Base-by-base conservation (phyloP, 2,797 vertebrate species). In the Sebastes trivittatus region DNA sequence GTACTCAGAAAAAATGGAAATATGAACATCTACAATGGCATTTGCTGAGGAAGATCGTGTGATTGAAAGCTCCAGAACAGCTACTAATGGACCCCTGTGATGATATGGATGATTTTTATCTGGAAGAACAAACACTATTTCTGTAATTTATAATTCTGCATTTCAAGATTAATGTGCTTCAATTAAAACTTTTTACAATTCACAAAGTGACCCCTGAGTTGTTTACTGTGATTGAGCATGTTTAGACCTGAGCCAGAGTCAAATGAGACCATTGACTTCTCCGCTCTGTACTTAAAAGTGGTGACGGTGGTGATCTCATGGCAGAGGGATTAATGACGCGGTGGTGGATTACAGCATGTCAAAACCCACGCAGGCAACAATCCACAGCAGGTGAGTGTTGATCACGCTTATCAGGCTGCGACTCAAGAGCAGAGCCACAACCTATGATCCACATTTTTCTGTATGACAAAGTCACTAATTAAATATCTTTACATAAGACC, bases 321-420 rank as follows among this genome's bases (percentile, higher is more conserved):
- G 54, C 59, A 25, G 62, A 34, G 52, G 80, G 89, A 89, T 90
- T 90, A 89, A 77, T 86, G 87, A 80, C 54, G 54, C 11, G 0
- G 29, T 72, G 0, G 25, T 72, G 88, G 90, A 88, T 90, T 91
- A 92, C 36, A 65, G 80, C 63, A 22, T n/a, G 16, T 63, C 71
- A 54, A 85, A 23, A 38, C 75, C 66, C 60, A 62, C 1, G 4
- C 23, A 74, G 56, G 30, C 61, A 72, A 61, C 55, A 29, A 34
- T 46, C 52, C 68, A 42, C 72, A 64, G 34, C 64, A 66, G 58
- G 72, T 81, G 71, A 77, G 70, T 2, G 30, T 22, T 83, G 59
- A 72, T 83, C 59, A 78, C 76, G 4, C 68, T 61, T 54, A 46
- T 76, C 65, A 27, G 16, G 38, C 38, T 71, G 59, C 63, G 38